Conservation (phyloP, 2,113 vertebrate species). For the Hemiprocne comata region DNA sequence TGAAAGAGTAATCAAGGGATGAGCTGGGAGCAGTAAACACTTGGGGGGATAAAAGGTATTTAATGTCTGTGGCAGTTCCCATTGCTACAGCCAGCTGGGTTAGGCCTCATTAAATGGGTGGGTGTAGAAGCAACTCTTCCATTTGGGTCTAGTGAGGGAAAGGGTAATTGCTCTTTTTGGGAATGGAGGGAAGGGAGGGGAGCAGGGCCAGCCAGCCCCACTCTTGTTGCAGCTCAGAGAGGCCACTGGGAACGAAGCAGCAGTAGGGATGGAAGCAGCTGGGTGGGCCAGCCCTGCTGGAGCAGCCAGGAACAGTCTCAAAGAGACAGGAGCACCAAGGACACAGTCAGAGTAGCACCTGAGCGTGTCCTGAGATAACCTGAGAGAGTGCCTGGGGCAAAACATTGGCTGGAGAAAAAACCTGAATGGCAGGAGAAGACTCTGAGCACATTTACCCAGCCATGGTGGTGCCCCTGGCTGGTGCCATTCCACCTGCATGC, state of each 20-base stretch:
- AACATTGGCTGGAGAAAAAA: neutral
- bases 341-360: neutral
- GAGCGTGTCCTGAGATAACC: neutral
- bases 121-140: neutral
- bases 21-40: neutral
- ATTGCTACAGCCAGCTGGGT: neutral
- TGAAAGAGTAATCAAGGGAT: neutral
- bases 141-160: fast-evolving
- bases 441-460: neutral
- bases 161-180: neutral
- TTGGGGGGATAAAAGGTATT: neutral
- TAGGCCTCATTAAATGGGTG: fast-evolving
- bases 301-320: neutral
- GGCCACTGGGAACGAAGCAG: neutral
- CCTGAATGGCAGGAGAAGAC: neutral
- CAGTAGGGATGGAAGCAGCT: fast-evolving
- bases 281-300: neutral
- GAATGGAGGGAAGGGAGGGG: neutral
- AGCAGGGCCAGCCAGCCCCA: neutral
- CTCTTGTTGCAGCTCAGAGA: neutral
- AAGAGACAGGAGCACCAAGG: neutral
- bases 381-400: neutral
- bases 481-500: fast-evolving
- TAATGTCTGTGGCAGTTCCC: neutral
- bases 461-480: neutral